phyloP scores from a whole-genome alignment of 2,113 vertebrate genomes.

The Pollachius pollachius region DNA sequence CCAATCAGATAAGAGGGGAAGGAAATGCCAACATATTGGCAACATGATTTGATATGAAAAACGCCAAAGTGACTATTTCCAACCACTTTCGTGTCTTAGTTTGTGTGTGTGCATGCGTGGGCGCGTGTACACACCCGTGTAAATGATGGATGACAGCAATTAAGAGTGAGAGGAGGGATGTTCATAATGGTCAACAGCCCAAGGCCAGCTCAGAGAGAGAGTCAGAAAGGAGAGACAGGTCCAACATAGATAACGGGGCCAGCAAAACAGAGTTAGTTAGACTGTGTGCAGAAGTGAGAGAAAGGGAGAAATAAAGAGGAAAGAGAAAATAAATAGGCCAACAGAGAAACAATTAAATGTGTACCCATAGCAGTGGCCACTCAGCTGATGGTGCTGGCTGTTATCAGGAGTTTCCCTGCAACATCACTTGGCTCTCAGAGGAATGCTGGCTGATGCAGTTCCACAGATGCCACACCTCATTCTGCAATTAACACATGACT shows the following conservation, averaged over 20 bases:
- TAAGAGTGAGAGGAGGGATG: constrained; percentile 19
- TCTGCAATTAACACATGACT: too few relatives aligned
- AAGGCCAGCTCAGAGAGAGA: neutral
- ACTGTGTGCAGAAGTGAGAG: neutral
- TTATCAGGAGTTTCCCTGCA: constrained; percentile 44
- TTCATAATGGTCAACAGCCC: neutral
- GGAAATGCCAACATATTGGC: too few relatives aligned
- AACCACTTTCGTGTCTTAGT: too few relatives aligned
- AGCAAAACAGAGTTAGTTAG: neutral
- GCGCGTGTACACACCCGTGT: neutral
- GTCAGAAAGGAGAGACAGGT: neutral
- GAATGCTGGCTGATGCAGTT: neutral
- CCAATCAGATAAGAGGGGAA: too few relatives aligned
- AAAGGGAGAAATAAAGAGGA: constrained; percentile 2
- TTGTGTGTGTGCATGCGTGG: neutral
- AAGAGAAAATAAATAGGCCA: constrained; percentile 31
- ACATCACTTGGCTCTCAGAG: constrained; percentile 44
- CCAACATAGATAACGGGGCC: too few relatives aligned
- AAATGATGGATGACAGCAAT: constrained; percentile 53
- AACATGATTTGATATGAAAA: too few relatives aligned
- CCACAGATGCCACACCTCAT: neutral
- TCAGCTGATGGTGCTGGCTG: constrained; percentile 48
- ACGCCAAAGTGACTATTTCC: too few relatives aligned
- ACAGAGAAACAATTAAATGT: too few relatives aligned
- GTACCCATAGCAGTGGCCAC: constrained; percentile 15